Conservation (phyloP, 37 sponge, comb jelly and placozoan genomes). For the Diacarnus erythraeanus region DNA sequence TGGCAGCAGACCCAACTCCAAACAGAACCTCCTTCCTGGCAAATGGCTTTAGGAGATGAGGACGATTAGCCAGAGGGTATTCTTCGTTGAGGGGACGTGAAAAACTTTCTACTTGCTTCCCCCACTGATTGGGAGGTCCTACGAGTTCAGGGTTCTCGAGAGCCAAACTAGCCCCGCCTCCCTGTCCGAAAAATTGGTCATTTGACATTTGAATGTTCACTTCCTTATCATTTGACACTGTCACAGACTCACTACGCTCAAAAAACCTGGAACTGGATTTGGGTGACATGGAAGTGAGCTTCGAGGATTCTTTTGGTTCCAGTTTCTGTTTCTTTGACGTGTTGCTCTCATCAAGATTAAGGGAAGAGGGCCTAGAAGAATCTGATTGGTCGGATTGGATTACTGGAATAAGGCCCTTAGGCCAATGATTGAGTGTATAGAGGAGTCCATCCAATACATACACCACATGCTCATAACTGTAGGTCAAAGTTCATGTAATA, state of each 20-base stretch:
- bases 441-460: conserved; percentile 75
- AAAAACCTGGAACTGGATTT: conserved; percentile 30
- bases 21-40: conserved; percentile 59
- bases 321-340: not conserved
- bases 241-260: conserved; percentile 45
- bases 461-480: conserved; percentile 86
- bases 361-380: not conserved
- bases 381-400: not conserved
- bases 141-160: conserved; percentile 21
- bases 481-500: not conserved
- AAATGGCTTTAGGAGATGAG: conserved; percentile 68
- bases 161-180: conserved; percentile 2
- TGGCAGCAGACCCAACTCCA: not conserved
- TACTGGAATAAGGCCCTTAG: conserved; percentile 10
- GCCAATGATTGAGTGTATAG: conserved; percentile 71
- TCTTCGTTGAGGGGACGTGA: conserved; percentile 47
- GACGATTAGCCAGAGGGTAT: conserved; percentile 77
- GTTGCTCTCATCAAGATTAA: not conserved
- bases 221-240: not conserved
- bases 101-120: conserved; percentile 1
- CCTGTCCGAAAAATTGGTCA: conserved; percentile 34
- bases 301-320: not conserved
- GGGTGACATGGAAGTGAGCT: not conserved
- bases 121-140: conserved; percentile 22
- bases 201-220: conserved; percentile 35